These are phyloP conservation scores for Motacilla alba DNA, from an alignment of 2,113 vertebrate species.

Conservation along the genomic window DNA sequence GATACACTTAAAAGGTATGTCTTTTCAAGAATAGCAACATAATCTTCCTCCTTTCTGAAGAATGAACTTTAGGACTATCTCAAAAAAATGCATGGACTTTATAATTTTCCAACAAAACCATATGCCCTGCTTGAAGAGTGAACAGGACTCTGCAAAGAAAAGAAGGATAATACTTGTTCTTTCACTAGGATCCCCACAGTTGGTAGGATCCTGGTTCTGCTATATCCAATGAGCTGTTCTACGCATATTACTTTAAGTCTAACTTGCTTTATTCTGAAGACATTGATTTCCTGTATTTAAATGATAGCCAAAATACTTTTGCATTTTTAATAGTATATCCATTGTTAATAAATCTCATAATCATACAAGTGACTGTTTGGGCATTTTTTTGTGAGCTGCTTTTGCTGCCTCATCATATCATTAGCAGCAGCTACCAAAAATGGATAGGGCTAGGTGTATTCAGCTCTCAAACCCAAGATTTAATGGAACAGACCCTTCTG, in stretches of 20 bases:
- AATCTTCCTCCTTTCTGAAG: not conserved
- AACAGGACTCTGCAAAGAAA: not conserved
- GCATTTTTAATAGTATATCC: not conserved
- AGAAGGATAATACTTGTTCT: not conserved
- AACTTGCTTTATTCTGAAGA: not conserved
- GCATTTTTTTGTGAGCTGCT: fast-evolving
- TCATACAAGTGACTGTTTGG: not conserved
- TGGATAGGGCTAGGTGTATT: not conserved
- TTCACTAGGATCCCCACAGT: not conserved
- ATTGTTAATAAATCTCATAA: not conserved
- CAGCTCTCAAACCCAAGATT: not conserved
- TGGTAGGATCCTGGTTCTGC: not conserved
- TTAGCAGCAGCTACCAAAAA: not conserved
- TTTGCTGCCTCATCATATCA: not conserved
- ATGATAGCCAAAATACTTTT: not conserved
- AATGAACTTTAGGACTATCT: not conserved
- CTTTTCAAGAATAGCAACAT: not conserved
- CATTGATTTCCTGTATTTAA: not conserved
- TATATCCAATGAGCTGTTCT: not conserved
- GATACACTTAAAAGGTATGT: not conserved
- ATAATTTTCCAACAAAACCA: not conserved
- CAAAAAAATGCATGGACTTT: not conserved
- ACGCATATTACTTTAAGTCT: not conserved
- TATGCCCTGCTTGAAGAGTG: not conserved
- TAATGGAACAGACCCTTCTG: not conserved